Evolutionary conservation across 2,888 invertebrate genomes (phyloP), one percentile per base, ranked within the genome.

Genomic region (Amphipyra berbera): DNA sequence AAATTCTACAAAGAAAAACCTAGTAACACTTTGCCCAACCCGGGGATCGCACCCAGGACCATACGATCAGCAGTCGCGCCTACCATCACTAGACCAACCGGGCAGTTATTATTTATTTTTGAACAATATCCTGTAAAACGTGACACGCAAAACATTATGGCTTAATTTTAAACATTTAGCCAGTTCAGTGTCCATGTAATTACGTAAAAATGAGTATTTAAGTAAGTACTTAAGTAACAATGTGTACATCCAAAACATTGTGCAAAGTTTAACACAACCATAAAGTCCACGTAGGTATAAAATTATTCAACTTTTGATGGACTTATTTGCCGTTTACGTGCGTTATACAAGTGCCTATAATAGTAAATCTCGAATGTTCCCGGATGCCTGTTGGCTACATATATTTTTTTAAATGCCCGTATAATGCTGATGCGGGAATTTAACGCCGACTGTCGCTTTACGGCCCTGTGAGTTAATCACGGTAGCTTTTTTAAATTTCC

Each of bases 331-430:
- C 54, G 59, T 82, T 83, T 71, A 82, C 64, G 61, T 61, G 56
- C 71, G 70, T 79, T 69, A 69, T 75, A 76, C 75, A 81, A 77
- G 76, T 73, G 62, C 73, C 75, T 72, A 81, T 79, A 69, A 76
- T 79, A 75, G 78, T 82, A 80, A 83, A 84, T 80, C 72, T 72
- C 66, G 35, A 58, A 33, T n/a, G 13, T 21, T 35, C 48, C 38
- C 30, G 33, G 10, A 27, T 33, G 59, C 61, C 57, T 67, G 66
- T 52, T 57, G 40, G 64, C 45, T 56, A 54, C 66, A 66, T 68
- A 61, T 50, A 52, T 74, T 65, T 69, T 81, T 82, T 82, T 61
- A 70, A 74, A 68, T 44, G 35, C 54, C 21, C 14, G 7, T 52
- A 47, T 59, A 35, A 61, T 27, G 46, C 15, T 71, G 71, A 73